phyloP scores from a whole-genome alignment of 2,113 vertebrate species.

The Pollimyrus isidori region DNA sequence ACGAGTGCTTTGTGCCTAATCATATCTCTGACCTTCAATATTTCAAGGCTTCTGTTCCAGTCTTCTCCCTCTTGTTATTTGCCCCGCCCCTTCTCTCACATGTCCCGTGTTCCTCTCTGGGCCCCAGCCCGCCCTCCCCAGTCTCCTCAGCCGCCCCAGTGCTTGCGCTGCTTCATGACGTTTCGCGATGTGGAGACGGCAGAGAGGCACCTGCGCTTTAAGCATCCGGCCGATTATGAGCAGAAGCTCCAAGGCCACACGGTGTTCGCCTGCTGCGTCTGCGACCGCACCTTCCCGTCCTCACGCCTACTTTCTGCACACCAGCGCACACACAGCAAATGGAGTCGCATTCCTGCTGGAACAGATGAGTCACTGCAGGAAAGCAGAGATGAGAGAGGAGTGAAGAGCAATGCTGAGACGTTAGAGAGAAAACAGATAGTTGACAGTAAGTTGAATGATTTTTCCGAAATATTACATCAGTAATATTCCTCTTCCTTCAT shows the following conservation, averaged over 20 bases:
- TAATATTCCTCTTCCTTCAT: not conserved
- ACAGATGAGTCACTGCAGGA: not conserved
- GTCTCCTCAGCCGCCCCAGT: constrained; percentile 23
- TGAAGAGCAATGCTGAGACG: not conserved
- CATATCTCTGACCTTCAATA: not conserved
- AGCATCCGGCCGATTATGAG: constrained; percentile 27
- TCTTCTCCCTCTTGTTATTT: not conserved
- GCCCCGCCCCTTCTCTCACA: not conserved
- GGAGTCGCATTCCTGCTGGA: constrained; percentile 8
- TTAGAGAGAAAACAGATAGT: not conserved
- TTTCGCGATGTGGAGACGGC: constrained; percentile 27
- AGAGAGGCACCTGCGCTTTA: constrained; percentile 28
- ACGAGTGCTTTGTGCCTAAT: not conserved
- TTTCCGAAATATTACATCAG: not conserved
- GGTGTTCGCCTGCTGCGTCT: constrained; percentile 28
- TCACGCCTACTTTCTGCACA: constrained; percentile 26
- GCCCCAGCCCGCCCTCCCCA: not conserved
- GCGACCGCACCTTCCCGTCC: constrained; percentile 27
- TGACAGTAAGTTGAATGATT: not conserved
- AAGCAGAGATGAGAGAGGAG: not conserved
- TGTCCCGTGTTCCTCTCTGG: not conserved
- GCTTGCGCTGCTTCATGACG: constrained; percentile 30
- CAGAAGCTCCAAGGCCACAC: constrained; percentile 21
- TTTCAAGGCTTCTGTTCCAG: not conserved
- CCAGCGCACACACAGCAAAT: constrained; percentile 29